phyloP scores from a whole-genome alignment of 1,140 invertebrate genomes.

The Zaprionus capensis region DNA sequence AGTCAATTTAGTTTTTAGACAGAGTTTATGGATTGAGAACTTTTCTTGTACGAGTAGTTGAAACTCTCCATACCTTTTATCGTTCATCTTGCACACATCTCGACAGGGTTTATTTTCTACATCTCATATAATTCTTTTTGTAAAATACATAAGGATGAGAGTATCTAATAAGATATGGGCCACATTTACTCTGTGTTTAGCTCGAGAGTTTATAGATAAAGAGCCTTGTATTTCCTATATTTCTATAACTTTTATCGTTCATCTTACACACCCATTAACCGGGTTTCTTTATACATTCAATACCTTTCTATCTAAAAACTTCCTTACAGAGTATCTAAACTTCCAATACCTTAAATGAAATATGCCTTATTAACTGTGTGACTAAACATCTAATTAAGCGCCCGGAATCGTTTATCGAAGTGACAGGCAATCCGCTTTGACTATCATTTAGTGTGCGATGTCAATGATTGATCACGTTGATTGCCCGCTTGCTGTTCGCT shows the following conservation, averaged over 20 bases:
- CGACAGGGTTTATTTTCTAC: no score
- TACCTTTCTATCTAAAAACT: background rate
- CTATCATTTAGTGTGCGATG: conserved; percentile 34
- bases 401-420: conserved; percentile 34
- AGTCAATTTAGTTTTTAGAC: no score
- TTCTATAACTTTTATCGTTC: background rate
- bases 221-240: background rate
- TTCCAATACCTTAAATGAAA: background rate
- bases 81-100: no score
- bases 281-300: background rate
- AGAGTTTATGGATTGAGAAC: no score
- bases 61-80: no score
- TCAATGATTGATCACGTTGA: conserved; percentile 47
- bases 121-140: no score
- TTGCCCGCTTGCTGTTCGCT: conserved; percentile 1
- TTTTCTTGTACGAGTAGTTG: no score
- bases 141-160: no score
- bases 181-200: no score
- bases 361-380: conserved; percentile 29
- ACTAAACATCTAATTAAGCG: conserved; percentile 43
- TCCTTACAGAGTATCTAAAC: background rate
- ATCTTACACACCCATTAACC: background rate
- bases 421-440: conserved; percentile 53
- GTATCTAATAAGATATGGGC: no score
- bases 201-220: no score